Conservation (phyloP, 2,888 invertebrate genomes). For the Coleophora deauratella region DNA sequence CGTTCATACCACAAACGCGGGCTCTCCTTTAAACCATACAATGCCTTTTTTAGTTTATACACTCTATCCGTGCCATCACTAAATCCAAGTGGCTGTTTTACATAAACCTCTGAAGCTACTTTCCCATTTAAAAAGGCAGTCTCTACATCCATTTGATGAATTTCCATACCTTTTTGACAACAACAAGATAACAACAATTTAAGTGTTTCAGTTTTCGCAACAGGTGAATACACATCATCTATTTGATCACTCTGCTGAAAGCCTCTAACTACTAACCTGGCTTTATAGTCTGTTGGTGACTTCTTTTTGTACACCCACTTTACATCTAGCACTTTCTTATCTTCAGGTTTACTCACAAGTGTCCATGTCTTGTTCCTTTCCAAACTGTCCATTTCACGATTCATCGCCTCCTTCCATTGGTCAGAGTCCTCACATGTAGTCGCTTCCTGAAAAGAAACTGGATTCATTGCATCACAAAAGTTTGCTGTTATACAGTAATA, state of each 20-base stretch:
- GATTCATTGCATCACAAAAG: constrained; percentile 21
- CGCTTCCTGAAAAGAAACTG: constrained; percentile 25
- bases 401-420: constrained; percentile 26
- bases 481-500: constrained; percentile 22
- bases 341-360: constrained; percentile 22
- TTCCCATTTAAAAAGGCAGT: constrained; percentile 25
- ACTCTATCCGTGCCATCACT: constrained; percentile 22
- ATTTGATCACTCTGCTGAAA: constrained; percentile 14
- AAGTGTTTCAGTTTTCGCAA: constrained; percentile 26
- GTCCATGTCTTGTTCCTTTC: constrained; percentile 28
- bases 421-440: constrained; percentile 18
- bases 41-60: constrained; percentile 24
- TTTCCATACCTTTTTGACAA: constrained; percentile 19
- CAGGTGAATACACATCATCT: constrained; percentile 19
- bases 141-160: constrained; percentile 23
- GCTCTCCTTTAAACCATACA: constrained; percentile 23
- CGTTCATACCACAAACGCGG: constrained; percentile 22
- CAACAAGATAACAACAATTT: constrained; percentile 25
- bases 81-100: constrained; percentile 28
- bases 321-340: constrained; percentile 25
- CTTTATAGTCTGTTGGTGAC: constrained; percentile 19
- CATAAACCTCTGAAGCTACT: constrained; percentile 21
- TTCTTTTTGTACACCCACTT: constrained; percentile 29
- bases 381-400: constrained; percentile 25
- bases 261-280: constrained; percentile 14